Evolutionary conservation across 1,140 invertebrate species (phyloP).

Genomic region (Philotrypesis tridentata): DNA sequence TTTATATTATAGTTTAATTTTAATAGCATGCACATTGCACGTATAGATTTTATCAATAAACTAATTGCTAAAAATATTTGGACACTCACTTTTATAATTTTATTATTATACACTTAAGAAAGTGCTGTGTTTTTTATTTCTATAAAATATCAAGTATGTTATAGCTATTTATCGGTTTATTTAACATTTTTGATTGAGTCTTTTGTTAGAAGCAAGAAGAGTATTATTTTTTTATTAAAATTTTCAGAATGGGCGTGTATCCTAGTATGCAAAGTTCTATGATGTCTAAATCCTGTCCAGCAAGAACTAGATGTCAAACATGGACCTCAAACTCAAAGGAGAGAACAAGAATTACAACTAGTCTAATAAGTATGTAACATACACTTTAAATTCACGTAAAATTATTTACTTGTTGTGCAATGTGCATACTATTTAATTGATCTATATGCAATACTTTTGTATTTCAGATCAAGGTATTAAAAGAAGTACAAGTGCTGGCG

Average conservation of each 20-base stretch:
- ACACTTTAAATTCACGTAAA: slow-evolving; percentile 16
- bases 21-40: slow-evolving; percentile 21
- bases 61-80: neutral
- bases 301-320: slow-evolving; percentile 69
- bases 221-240: neutral
- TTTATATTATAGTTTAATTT: too few relatives aligned
- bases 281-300: slow-evolving; percentile 54
- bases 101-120: neutral
- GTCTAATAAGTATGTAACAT: slow-evolving; percentile 64
- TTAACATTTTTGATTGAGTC: too few relatives aligned
- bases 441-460: slow-evolving; percentile 16
- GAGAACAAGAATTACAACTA: slow-evolving; percentile 63
- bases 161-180: slow-evolving; percentile 3
- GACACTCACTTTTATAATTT: slow-evolving; percentile 24
- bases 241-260: slow-evolving; percentile 60
- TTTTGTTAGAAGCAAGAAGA: too few relatives aligned
- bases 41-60: slow-evolving; percentile 47
- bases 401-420: neutral
- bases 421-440: neutral
- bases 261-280: slow-evolving; percentile 47
- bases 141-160: slow-evolving; percentile 39
- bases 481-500: slow-evolving; percentile 68
- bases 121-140: neutral
- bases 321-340: slow-evolving; percentile 68
- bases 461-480: slow-evolving; percentile 67